Percentiles rank a stretch among this genome's conserved stretches.
phyloP scores from a whole-genome alignment of 2,113 vertebrate species.

The Scopus umbretta region DNA sequence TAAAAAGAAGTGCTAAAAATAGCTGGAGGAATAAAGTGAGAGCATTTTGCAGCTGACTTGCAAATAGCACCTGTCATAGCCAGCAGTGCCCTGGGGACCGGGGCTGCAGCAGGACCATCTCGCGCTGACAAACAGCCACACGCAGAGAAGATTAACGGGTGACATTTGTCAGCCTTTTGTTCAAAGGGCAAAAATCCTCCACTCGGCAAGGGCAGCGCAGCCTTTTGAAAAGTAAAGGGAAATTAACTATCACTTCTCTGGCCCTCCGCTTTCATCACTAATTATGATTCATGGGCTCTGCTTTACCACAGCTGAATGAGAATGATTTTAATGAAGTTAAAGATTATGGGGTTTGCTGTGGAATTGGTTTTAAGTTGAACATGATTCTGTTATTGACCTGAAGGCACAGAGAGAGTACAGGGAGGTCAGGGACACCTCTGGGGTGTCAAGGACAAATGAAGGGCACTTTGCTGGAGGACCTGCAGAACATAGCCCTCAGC shows the following conservation, averaged over 20 bases:
- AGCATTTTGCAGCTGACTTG: background rate
- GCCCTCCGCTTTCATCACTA: background rate
- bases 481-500: accelerated
- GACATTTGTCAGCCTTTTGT: background rate
- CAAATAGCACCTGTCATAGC: constrained; percentile 16
- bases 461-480: background rate
- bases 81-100: background rate
- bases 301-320: background rate
- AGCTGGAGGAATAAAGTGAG: background rate
- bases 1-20: constrained; percentile 29
- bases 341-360: background rate
- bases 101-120: background rate
- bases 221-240: background rate
- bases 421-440: background rate
- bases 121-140: background rate
- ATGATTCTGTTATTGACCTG: background rate
- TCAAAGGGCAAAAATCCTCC: background rate
- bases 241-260: constrained; percentile 7
- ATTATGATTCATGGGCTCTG: background rate
- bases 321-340: background rate
- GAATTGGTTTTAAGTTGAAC: background rate
- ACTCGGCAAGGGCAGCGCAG: background rate
- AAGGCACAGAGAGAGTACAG: background rate
- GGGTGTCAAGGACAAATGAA: background rate
- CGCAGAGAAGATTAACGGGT: constrained; percentile 5